These are phyloP conservation scores for Drosophila albomicans DNA, from an alignment of 1,140 invertebrate genomes.

Conservation along the genomic window DNA sequence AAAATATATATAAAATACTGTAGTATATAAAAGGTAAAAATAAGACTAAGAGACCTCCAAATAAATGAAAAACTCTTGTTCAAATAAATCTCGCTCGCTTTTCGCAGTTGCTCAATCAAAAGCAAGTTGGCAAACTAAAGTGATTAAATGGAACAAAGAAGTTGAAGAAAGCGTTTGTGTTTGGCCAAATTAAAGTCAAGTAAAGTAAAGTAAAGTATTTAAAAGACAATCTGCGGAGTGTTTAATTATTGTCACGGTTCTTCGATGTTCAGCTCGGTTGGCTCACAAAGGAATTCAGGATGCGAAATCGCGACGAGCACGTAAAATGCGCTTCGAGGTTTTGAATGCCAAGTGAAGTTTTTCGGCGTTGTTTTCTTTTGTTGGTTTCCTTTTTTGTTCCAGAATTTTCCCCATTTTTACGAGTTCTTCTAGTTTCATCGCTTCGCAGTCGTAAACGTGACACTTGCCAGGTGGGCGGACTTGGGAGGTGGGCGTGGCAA, in stretches of 20 bases:
- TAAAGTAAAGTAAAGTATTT: neutral
- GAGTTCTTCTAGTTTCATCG: neutral
- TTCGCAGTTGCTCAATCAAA: too few species aligned
- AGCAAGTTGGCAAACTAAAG: neutral
- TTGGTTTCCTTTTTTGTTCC: constrained; percentile 1
- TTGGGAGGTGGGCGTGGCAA: constrained; percentile 19
- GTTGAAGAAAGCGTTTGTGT: neutral
- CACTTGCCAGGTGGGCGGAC: neutral
- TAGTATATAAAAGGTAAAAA: too few species aligned
- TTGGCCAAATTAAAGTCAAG: constrained; percentile 1
- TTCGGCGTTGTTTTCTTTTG: neutral
- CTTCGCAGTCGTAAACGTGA: constrained; percentile 20
- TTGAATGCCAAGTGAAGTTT: too few species aligned
- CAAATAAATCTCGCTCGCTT: too few species aligned
- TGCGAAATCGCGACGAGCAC: constrained; percentile 26
- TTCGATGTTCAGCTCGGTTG: neutral
- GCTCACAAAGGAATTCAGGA: neutral
- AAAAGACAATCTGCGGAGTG: constrained; percentile 11
- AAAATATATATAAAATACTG: too few species aligned
- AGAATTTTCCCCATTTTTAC: constrained; percentile 2
- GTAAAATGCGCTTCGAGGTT: constrained; percentile 15
- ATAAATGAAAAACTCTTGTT: too few species aligned
- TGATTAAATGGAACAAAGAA: neutral
- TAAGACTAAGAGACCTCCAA: too few species aligned
- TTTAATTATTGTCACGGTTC: constrained; percentile 21